A percentile compares a stretch with the other conserved stretches of the same genome.
Evolutionary conservation across 2,888 invertebrate species (phyloP).

Genomic region (Cosmopolites sordidus): DNA sequence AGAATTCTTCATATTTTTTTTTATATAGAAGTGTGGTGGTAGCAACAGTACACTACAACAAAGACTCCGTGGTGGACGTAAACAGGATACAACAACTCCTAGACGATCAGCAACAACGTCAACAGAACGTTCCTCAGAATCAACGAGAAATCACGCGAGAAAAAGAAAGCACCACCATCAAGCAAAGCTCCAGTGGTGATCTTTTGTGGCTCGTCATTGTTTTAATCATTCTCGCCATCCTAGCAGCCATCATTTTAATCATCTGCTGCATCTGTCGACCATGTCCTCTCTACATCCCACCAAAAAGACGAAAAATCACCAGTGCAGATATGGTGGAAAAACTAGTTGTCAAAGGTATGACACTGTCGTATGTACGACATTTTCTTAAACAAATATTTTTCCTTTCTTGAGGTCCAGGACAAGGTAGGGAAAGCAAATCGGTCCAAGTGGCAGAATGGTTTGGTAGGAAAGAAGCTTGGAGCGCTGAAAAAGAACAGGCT

Average conservation of each 20-base stretch:
- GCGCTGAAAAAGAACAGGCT: constrained; percentile 17
- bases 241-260: constrained; percentile 67
- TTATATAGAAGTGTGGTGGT: constrained; percentile 65
- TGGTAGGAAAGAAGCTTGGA: constrained; percentile 77
- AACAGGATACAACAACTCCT: constrained; percentile 65
- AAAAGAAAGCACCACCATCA: constrained; percentile 29
- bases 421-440: constrained; percentile 62
- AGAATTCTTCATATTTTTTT: constrained; percentile 10
- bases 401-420: constrained; percentile 59
- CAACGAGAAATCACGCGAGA: constrained; percentile 17
- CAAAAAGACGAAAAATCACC: constrained; percentile 70
- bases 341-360: constrained; percentile 60
- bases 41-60: constrained; percentile 63
- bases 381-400: neutral
- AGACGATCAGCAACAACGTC: constrained; percentile 29
- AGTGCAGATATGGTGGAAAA: constrained; percentile 66
- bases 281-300: constrained; percentile 77
- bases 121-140: constrained; percentile 11
- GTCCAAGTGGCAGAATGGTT: constrained; percentile 74
- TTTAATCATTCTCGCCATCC: constrained; percentile 67
- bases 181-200: constrained; percentile 52
- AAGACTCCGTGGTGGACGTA: constrained; percentile 65
- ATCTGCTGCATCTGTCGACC: constrained; percentile 81
- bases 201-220: constrained; percentile 73
- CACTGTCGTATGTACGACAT: neutral